phyloP scores from a whole-genome alignment of 1,140 invertebrate genomes.

The Bathynomus jamesi region DNA sequence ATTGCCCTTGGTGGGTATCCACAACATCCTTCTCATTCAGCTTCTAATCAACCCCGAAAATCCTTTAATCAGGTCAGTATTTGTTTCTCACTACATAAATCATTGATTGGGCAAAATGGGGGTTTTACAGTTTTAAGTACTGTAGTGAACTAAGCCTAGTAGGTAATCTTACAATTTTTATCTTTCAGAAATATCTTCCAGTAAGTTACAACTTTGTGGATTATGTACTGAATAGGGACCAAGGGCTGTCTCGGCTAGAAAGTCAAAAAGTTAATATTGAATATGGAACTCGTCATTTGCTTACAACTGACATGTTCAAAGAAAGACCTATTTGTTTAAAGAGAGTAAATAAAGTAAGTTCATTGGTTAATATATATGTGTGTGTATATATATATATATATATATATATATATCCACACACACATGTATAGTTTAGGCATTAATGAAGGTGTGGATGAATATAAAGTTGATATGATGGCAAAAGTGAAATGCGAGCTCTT shows the following conservation, averaged over 20 bases:
- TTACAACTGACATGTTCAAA: constrained; percentile 7
- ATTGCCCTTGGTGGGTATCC: not conserved
- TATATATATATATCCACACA: too few species aligned
- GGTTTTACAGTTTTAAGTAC: too few species aligned
- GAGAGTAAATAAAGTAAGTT: not conserved
- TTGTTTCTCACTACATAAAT: not conserved
- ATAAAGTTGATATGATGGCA: too few species aligned
- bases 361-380: not conserved
- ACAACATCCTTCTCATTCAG: not conserved
- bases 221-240: not conserved
- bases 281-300: not conserved
- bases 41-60: not conserved
- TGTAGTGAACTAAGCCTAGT: too few species aligned
- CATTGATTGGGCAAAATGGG: not conserved
- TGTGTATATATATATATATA: too few species aligned
- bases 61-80: not conserved
- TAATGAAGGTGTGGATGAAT: too few species aligned
- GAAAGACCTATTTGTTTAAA: not conserved
- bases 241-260: not conserved
- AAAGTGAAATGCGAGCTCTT: too few species aligned
- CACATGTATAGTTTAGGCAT: too few species aligned
- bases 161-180: not conserved
- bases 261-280: not conserved
- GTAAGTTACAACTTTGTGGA: constrained; percentile 7
- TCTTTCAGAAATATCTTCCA: not conserved